Conservation (phyloP, 2,113 vertebrate genomes). For the Xiphorhynchus elegans region DNA sequence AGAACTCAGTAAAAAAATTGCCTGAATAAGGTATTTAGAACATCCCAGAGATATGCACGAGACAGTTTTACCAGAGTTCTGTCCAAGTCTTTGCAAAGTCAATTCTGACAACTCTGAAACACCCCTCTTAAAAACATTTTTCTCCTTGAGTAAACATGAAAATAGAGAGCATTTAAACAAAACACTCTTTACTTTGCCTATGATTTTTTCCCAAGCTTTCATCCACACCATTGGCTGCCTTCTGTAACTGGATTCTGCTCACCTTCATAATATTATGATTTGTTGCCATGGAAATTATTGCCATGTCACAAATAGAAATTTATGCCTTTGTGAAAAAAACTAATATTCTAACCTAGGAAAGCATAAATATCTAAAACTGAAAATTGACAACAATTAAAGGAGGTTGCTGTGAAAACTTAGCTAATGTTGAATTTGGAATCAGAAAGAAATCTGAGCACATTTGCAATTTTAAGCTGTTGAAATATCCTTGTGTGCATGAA, state of each 20-base stretch:
- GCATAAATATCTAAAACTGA: not conserved
- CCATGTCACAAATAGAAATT: not conserved
- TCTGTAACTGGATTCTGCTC: not conserved
- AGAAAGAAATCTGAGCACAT: not conserved
- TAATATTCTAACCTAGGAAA: conserved; percentile 1
- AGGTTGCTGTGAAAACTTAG: not conserved
- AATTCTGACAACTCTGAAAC: not conserved
- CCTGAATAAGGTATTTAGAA: not conserved
- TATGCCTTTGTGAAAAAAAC: not conserved
- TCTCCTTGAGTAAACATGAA: not conserved
- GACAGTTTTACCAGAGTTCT: not conserved
- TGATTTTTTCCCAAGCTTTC: not conserved
- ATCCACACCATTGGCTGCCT: not conserved
- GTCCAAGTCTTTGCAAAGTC: not conserved
- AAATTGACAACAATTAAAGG: not conserved
- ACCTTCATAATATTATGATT: not conserved
- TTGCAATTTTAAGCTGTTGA: not conserved
- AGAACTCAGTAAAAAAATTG: not conserved
- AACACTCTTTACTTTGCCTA: not conserved
- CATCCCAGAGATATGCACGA: not conserved
- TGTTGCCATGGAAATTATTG: conserved; percentile 53
- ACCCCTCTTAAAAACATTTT: not conserved
- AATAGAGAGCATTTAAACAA: not conserved
- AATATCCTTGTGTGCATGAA: not conserved
- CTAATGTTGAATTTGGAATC: not conserved